These are phyloP conservation scores for Struthidea cinerea DNA, from an alignment of 2,113 vertebrate species.

Conservation along the genomic window DNA sequence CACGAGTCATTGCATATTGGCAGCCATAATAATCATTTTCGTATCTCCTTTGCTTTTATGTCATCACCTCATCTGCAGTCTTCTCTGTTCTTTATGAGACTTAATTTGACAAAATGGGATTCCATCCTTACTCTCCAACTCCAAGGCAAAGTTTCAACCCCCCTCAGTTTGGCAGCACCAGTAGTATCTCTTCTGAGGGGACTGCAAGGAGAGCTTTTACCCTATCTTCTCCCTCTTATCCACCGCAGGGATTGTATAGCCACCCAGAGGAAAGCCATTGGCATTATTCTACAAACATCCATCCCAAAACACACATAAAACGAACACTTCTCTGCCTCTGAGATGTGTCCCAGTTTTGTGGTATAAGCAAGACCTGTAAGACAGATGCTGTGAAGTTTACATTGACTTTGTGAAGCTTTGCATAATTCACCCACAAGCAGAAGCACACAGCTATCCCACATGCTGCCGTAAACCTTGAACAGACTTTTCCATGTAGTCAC, in stretches of 20 bases:
- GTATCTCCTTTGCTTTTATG: background rate
- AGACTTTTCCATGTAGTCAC: slow-evolving; percentile 42
- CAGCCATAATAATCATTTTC: background rate
- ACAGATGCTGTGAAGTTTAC: background rate
- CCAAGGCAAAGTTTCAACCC: background rate
- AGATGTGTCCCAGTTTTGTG: background rate
- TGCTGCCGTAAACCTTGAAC: background rate
- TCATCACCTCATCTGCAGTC: background rate
- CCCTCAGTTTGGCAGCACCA: background rate
- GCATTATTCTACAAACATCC: background rate
- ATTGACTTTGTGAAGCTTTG: background rate
- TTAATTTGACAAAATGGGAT: background rate
- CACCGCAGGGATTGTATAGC: too few species aligned
- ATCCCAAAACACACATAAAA: background rate
- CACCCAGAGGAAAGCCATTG: background rate
- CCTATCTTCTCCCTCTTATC: background rate
- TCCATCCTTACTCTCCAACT: background rate
- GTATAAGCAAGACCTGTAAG: background rate
- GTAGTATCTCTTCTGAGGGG: background rate
- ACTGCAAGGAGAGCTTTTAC: background rate
- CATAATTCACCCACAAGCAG: background rate
- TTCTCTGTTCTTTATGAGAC: background rate
- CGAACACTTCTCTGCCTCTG: background rate
- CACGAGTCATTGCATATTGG: background rate
- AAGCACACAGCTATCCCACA: background rate